Evolutionary conservation across 2,888 invertebrate species (phyloP).

Genomic region (Trichogramma evanescens): DNA sequence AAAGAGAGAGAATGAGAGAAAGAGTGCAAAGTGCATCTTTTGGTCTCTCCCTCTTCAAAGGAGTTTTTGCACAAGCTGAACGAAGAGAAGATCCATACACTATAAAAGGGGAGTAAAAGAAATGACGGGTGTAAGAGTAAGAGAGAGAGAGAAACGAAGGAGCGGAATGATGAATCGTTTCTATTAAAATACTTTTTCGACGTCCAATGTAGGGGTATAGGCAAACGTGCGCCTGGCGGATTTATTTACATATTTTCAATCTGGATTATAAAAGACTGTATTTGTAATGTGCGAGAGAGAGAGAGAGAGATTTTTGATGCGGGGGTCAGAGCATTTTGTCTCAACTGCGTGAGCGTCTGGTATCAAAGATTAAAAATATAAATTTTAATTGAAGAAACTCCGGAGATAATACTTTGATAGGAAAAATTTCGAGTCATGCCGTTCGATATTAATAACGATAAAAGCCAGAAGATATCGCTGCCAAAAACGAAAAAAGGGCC

Average conservation of each 20-base stretch:
- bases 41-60: conserved; percentile 1
- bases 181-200: conserved; percentile 48
- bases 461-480: no score
- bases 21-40: conserved; percentile 17
- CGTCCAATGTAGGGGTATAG: conserved; percentile 43
- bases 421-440: no score
- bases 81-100: not conserved
- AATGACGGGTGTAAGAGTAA: conserved; percentile 16
- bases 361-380: no score
- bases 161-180: conserved; percentile 42
- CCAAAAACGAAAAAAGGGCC: not conserved
- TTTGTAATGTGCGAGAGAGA: no score
- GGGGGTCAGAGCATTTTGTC: no score
- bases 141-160: conserved; percentile 26
- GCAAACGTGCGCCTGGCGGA: conserved; percentile 34
- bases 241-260: conserved; percentile 49
- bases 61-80: not conserved
- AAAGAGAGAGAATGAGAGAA: conserved; percentile 20
- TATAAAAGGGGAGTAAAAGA: conserved; percentile 21
- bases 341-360: no score
- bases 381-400: no score
- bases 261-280: conserved; percentile 36
- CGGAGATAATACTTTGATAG: no score
- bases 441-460: no score
- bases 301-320: no score